Evolutionary conservation across 2,888 invertebrate genomes (phyloP).

Genomic region (Cartodere bifasciata): DNA sequence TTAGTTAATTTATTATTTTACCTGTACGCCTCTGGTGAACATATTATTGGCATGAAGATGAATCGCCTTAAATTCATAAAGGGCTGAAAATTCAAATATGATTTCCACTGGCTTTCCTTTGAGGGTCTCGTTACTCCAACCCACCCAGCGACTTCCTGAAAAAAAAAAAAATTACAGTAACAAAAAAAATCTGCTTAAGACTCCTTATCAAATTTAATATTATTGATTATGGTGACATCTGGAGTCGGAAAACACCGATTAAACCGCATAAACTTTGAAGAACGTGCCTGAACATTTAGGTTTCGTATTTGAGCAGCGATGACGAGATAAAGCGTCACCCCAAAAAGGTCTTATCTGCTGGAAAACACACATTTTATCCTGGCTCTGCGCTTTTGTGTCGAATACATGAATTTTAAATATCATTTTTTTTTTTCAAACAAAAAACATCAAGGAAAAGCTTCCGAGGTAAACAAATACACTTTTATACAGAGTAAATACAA

Average conservation of each 20-base stretch:
- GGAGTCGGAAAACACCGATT: too few relatives aligned
- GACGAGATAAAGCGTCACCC: conserved; percentile 15
- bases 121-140: conserved; percentile 62
- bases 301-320: conserved; percentile 15
- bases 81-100: conserved; percentile 66
- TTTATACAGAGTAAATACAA: too few relatives aligned
- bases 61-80: conserved; percentile 59
- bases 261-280: conserved; percentile 13
- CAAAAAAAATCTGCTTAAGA: too few relatives aligned
- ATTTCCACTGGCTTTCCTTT: conserved; percentile 53
- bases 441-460: too few relatives aligned
- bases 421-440: too few relatives aligned
- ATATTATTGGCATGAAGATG: conserved; percentile 70
- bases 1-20: too few relatives aligned
- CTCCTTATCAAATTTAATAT: conserved; percentile 4
- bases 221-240: too few relatives aligned
- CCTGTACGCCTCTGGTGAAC: conserved; percentile 68
- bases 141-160: conserved; percentile 66
- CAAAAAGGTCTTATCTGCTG: conserved; percentile 14
- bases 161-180: conserved; percentile 15
- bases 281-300: conserved; percentile 16
- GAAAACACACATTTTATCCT: too few relatives aligned
- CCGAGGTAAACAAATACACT: too few relatives aligned
- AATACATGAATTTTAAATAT: too few relatives aligned
- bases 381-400: too few relatives aligned